Evolutionary conservation across 2,888 invertebrate species (phyloP).

Genomic region (Sepioteuthis lessoniana): DNA sequence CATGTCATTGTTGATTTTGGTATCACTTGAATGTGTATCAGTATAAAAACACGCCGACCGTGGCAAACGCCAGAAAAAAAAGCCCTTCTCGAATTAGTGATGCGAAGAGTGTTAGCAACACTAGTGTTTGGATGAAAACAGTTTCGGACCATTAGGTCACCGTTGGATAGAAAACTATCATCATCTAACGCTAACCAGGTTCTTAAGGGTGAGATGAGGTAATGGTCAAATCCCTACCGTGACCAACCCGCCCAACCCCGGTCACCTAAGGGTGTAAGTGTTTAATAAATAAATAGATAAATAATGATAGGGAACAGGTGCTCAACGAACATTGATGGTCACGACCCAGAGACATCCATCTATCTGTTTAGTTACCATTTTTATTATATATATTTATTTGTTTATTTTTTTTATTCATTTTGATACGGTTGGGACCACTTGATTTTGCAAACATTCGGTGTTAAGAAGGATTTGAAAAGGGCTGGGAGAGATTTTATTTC

Average conservation of each 20-base stretch:
- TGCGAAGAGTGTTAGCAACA: background rate
- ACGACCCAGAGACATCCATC: background rate
- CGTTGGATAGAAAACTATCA: background rate
- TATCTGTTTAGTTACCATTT: background rate
- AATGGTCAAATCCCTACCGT: too few species aligned
- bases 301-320: background rate
- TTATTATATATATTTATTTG: background rate
- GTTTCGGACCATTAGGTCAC: background rate
- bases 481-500: too few species aligned
- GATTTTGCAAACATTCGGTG: background rate
- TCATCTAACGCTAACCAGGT: background rate
- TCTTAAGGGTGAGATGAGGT: background rate
- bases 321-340: background rate
- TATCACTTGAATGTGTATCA: background rate
- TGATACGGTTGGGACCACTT: background rate
- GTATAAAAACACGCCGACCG: background rate
- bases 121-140: background rate
- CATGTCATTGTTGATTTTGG: background rate
- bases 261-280: too few species aligned
- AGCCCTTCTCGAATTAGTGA: background rate
- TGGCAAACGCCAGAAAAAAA: background rate
- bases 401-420: background rate
- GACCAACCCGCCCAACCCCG: too few species aligned
- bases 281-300: too few species aligned
- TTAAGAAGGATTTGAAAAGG: background rate